These are phyloP conservation scores for Bombus terrestris DNA, from an alignment of 1,140 invertebrate genomes.

Conservation along the genomic window DNA sequence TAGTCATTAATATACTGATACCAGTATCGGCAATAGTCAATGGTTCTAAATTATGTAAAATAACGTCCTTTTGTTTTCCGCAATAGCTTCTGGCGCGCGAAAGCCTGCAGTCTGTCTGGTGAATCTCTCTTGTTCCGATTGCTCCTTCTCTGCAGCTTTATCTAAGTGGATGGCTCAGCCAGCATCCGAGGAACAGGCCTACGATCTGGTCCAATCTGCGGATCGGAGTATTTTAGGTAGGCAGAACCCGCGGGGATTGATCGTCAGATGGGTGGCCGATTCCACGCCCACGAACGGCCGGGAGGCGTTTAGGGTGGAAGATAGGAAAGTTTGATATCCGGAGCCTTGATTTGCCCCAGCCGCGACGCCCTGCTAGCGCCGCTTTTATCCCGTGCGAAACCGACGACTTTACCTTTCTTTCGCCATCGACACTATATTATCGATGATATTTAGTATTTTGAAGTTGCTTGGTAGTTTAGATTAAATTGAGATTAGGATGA, in stretches of 20 bases:
- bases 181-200: conserved; percentile 32
- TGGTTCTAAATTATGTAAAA: no score
- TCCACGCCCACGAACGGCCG: conserved; percentile 36
- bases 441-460: background rate
- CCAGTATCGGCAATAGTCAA: no score
- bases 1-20: no score
- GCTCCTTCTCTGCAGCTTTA: conserved; percentile 21
- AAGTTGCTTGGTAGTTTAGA: no score
- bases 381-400: conserved; percentile 12
- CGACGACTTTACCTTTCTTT: background rate
- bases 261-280: conserved; percentile 40
- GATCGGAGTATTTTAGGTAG: conserved; percentile 34
- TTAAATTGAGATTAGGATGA: no score
- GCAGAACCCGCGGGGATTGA: conserved; percentile 51
- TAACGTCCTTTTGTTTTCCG: background rate
- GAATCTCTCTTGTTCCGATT: conserved; percentile 19
- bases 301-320: conserved; percentile 24
- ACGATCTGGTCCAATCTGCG: conserved; percentile 61
- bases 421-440: background rate
- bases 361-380: background rate
- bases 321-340: conserved; percentile 48
- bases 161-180: background rate
- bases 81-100: conserved; percentile 51
- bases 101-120: conserved; percentile 42
- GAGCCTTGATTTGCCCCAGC: conserved; percentile 18